Base-by-base conservation (phyloP, 2,888 invertebrate species). In the Dynastes grantii region DNA sequence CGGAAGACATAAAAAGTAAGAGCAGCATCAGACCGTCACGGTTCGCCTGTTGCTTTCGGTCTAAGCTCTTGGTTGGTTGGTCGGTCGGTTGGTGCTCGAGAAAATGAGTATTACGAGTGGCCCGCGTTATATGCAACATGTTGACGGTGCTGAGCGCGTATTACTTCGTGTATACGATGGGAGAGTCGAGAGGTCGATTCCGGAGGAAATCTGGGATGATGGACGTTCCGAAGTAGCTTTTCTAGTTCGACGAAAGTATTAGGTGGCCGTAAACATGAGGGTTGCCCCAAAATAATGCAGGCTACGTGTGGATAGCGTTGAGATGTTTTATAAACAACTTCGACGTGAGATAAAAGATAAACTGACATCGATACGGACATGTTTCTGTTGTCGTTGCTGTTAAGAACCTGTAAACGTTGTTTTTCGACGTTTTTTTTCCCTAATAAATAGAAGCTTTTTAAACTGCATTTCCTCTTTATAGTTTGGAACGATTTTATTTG, bases 1-100 rank as follows among this genome's bases (percentile, higher is more conserved):
- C 49, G 73, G 61, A 61, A 75, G 63, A 61, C n/a, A 61, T 61
- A 75, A 75, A 61, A 75, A 40, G 45, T 75, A 61, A 75, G 73
- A 61, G 27, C 49, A 45, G 49, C 49, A 68, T 49, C 27, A 61
- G 61, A 55, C 27, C 51, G 51, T 29, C 51, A 40, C 65, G 55
- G 55, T 58, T 45, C 49, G 73, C 73, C 61, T 75, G 73, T 61
- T 75, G 73, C 73, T 61, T 0, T 63, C 11, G 63, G 40, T 61
- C 29, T 40, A 27, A 40, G 11, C 32, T 45, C 45, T 58, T 22
- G 55, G 16, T 5, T 22, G 55, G n/a, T 16, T 53, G 11, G 45
- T 8, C 8, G 45, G 45, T 45, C 45, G 45, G 45, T 58, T 58
- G 13, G 53, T 53, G 16, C 55, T 2, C 27, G 61, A 45, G 61